Base-by-base conservation (phyloP, 2,888 invertebrate species). In the Priapulus caudatus region DNA sequence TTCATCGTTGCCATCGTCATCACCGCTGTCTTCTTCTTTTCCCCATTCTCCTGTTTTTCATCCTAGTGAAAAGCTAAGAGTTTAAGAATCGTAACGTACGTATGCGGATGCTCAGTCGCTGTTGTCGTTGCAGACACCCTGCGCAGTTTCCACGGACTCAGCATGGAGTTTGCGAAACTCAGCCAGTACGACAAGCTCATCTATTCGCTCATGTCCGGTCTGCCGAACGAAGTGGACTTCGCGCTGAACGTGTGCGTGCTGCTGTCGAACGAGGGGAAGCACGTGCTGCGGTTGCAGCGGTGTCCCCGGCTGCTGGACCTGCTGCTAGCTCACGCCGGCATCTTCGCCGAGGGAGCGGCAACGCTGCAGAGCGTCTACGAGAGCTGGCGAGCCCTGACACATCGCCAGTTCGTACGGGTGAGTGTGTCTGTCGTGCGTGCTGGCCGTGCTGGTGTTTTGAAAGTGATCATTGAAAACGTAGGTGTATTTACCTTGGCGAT, bases 191-290 rank as follows among this genome's bases (percentile, higher is more conserved):
- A 86, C 62, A 82, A 89, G 56, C 75, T 98, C 54, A 81, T 88
- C n/a, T 75, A 92, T 51, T 91, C 95, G 0, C 77, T 98, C 43
- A 75, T 91, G 50, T 90, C 90, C n/a, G 93, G 97, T 1, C 78
- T 98, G 69, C 95, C 97, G 3, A 98, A 98, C 72, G 97, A 98
- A 71, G 91, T 95, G 69, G 97, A 97, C 74, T 92, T 97, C 71
- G 93, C 93, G 21, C 84, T 98, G 64, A 97, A 97, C 72, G 90
- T 95, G 2, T 93, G 93, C 71, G 92, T 91, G 0, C 77, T 98
- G 54, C 78, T 98, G 61, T 91, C 93, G 3, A 93, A 91, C 61
- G 95, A 97, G 66, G 88, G 87, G 56, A 85, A 86, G 55, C 88
- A 90, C 65, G 81, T 87, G 1, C 74, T 98, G 52, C 84, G 87